Evolutionary conservation across 2,888 invertebrate genomes (phyloP).

Genomic region (Andrena dorsata): DNA sequence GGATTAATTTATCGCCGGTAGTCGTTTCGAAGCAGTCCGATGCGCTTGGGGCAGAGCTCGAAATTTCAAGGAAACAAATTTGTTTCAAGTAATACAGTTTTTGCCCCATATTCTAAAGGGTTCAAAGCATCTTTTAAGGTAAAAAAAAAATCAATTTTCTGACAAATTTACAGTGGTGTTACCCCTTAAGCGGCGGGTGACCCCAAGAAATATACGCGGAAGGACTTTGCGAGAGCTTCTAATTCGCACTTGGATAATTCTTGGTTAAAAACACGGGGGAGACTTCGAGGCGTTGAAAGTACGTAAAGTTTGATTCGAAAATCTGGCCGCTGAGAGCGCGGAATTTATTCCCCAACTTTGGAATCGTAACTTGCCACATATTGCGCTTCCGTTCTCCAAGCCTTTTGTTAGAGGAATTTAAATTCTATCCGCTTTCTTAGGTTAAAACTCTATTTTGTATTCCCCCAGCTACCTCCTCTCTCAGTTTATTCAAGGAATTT

Average conservation of each 20-base stretch:
- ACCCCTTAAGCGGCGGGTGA: no score
- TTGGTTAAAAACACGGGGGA: conserved; percentile 30
- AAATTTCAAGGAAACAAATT: no score
- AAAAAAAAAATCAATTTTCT: no score
- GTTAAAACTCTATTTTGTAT: conserved; percentile 63
- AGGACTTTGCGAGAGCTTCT: no score
- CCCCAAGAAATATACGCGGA: no score
- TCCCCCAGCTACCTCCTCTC: conserved; percentile 3
- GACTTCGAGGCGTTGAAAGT: neutral
- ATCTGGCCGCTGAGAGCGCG: conserved; percentile 11
- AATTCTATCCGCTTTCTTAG: conserved; percentile 60
- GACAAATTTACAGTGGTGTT: no score
- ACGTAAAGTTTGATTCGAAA: conserved; percentile 50
- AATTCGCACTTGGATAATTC: conserved; percentile 28
- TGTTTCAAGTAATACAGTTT: no score
- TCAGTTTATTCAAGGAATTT: conserved; percentile 57
- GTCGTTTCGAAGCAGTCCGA: no score
- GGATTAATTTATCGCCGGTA: no score
- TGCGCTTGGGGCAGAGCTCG: no score
- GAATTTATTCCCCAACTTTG: conserved; percentile 61
- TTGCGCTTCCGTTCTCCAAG: conserved; percentile 27
- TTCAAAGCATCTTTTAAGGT: no score
- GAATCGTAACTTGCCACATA: conserved; percentile 41
- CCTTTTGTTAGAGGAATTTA: conserved; percentile 52
- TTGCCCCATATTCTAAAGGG: no score